phyloP scores from a whole-genome alignment of 2,797 vertebrate genomes.

The Microctenopoma lineatum region DNA sequence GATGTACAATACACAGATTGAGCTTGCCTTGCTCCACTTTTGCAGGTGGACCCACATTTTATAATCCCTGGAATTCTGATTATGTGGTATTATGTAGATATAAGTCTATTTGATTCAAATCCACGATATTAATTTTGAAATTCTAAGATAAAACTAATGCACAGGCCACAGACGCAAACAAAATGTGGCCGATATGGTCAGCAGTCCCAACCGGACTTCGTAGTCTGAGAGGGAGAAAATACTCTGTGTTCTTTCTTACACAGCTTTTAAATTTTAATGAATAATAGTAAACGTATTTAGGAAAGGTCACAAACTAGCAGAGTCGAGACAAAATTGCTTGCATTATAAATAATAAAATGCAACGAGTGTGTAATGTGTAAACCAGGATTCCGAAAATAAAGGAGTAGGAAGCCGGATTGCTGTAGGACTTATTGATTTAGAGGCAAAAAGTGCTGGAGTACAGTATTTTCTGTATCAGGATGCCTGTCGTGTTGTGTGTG shows the following conservation, averaged over 20 bases:
- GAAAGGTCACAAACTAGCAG: constrained; percentile 32
- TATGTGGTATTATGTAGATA: constrained; percentile 33
- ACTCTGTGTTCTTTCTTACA: constrained; percentile 31
- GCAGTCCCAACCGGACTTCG: constrained; percentile 10
- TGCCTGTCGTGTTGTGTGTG: constrained; percentile 49
- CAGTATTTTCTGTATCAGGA: constrained; percentile 70
- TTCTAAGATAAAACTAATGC: constrained; percentile 8
- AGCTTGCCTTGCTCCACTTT: neutral
- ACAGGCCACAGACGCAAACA: neutral
- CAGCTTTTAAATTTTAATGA: constrained; percentile 44
- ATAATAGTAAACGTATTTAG: constrained; percentile 36
- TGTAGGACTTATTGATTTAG: constrained; percentile 66
- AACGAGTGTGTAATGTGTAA: constrained; percentile 38
- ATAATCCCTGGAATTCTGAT: constrained; percentile 50
- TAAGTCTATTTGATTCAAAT: constrained; percentile 16
- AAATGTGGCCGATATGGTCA: constrained; percentile 8
- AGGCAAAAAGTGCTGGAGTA: constrained; percentile 67
- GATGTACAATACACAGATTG: neutral
- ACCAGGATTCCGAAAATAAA: constrained; percentile 40
- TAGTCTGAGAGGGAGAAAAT: neutral
- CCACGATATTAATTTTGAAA: constrained; percentile 18
- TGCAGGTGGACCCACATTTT: constrained; percentile 22
- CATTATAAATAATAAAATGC: constrained; percentile 52
- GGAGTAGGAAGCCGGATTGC: constrained; percentile 34
- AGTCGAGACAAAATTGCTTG: constrained; percentile 37